Evolutionary conservation across 2,113 vertebrate genomes (phyloP), one percentile per base, ranked within the genome.

Genomic region (Cariama cristata): DNA sequence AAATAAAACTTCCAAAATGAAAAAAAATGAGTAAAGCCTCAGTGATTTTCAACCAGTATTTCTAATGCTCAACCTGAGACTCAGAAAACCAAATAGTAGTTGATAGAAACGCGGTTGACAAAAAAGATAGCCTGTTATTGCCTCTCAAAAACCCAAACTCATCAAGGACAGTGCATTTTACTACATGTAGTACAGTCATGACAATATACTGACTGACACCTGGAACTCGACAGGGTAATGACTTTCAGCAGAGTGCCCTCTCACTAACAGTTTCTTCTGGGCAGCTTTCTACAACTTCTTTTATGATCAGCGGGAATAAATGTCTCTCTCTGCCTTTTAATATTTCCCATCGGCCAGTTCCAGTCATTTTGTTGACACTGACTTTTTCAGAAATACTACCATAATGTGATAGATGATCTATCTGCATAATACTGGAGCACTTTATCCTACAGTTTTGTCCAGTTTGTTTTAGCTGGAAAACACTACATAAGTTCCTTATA

Each of bases 321-420:
- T 50, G 83, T 59, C 76, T 93, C 69, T 88, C 88, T 74, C 17
- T 84, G 49, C 81, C 88, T 96, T 92, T 67, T 76, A 96, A 93
- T 93, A 66, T 75, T 91, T 86, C 56, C 69, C 50, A 35, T 93
- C 12, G 33, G 24, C 17, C 71, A 55, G 35, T 35, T 88, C 44
- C 56, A 88, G 67, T 72, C 40, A 44, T 93, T 33, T 18, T 40
- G 60, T 33, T 85, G 64, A 72, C 40, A 64, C 17, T 32, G 33
- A 32, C 45, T 88, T 90, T 91, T 93, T 95, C 74, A 90, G 59
- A 90, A 92, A 87, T 68, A 69, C 79, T 63, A 12, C 33, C 27
- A 45, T 38, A 76, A 80, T 59, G 27, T 40, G 40, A 76, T 6
- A 56, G 64, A 44, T 10, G 0, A 87, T 58, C 63, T 47, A 75